These are phyloP conservation scores for Lemur catta DNA, from an alignment of 2,797 vertebrate species.

Conservation along the genomic window DNA sequence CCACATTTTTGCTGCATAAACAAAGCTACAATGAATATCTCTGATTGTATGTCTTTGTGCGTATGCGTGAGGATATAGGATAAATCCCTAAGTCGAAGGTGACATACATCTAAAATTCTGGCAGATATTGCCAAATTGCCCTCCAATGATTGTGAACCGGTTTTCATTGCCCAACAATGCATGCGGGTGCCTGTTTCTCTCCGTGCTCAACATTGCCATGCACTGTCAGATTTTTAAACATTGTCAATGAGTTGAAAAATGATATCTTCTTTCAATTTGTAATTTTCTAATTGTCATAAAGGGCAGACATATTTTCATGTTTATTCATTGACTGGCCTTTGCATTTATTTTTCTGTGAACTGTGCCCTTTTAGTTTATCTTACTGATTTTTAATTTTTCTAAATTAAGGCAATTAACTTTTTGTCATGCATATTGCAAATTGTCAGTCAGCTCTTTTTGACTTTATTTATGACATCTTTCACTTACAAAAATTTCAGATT, in stretches of 20 bases:
- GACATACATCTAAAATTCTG: background rate
- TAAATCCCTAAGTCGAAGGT: background rate
- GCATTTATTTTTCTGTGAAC: background rate
- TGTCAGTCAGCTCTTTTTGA: background rate
- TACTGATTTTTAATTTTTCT: conserved; percentile 9
- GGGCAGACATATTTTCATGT: background rate
- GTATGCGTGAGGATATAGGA: background rate
- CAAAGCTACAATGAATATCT: background rate
- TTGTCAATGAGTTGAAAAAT: background rate
- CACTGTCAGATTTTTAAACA: background rate
- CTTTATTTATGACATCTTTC: background rate
- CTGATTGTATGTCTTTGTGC: background rate
- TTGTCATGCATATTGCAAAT: background rate
- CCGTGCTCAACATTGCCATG: rapidly evolving
- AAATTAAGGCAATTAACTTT: conserved; percentile 4
- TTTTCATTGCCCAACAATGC: rapidly evolving
- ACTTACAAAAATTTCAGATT: background rate
- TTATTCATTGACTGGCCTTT: background rate
- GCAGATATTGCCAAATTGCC: background rate
- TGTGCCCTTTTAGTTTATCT: background rate
- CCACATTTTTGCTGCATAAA: background rate
- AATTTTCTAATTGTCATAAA: background rate
- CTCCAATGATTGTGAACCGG: background rate
- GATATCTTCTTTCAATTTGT: background rate
- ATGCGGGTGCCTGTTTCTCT: background rate